A percentile compares a stretch with the other conserved stretches of the same genome.
phyloP scores from a whole-genome alignment of 1,140 invertebrate species.

The Notospermus geniculatus region DNA sequence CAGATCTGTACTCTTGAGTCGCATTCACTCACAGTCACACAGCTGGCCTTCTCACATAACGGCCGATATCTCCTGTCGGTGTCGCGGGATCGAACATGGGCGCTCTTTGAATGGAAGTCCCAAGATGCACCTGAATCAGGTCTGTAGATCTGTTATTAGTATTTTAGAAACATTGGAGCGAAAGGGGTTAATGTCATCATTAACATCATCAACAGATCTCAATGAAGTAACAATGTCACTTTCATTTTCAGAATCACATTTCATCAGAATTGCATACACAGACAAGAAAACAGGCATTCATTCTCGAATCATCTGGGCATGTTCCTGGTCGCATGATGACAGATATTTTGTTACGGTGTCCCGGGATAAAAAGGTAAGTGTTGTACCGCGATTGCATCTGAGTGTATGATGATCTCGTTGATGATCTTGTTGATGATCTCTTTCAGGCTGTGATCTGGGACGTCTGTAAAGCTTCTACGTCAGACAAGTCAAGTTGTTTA shows the following conservation, averaged over 20 bases:
- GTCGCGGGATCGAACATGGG: conserved; percentile 89
- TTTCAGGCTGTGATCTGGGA: conserved; percentile 60
- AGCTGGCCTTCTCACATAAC: conserved; percentile 84
- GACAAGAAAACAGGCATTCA: conserved; percentile 77
- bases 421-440: conserved; percentile 6
- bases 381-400: neutral
- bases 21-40: conserved; percentile 89
- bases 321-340: conserved; percentile 82
- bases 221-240: conserved; percentile 4
- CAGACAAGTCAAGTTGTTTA: neutral
- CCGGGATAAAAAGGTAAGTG: conserved; percentile 79
- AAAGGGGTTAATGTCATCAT: neutral
- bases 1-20: conserved; percentile 70
- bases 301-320: conserved; percentile 91
- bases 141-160: neutral
- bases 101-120: conserved; percentile 60
- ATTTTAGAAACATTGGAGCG: neutral
- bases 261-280: conserved; percentile 45
- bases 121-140: neutral
- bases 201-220: conserved; percentile 8
- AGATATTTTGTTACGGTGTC: conserved; percentile 85
- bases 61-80: conserved; percentile 80
- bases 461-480: conserved; percentile 28
- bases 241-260: conserved; percentile 27
- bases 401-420: neutral